Base-by-base conservation (phyloP, 64 coral and sea anemone genomes). In the Pocillopora verrucosa region DNA sequence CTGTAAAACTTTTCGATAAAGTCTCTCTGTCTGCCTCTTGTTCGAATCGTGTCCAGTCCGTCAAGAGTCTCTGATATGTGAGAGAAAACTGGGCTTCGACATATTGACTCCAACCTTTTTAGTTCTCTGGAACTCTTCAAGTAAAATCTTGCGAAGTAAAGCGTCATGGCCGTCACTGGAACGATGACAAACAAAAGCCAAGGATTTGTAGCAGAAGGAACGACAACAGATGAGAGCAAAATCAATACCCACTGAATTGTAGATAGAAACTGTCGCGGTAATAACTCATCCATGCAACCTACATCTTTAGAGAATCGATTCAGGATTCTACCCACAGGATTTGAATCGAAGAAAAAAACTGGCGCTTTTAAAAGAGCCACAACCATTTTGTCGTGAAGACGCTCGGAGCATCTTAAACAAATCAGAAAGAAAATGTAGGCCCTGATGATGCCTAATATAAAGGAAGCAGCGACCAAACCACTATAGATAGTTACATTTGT, bases 1-100 rank as follows among this genome's bases (percentile, higher is more conserved):
- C 35, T 92, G 59, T 86, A 92, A 10, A 92, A 77, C 25, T 26
- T 87, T 19, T 72, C 45, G 1, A 65, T 65, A 35, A 92, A 92
- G 15, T 76, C 34, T n/a, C 86, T 57, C 60, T 92, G 34, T 73
- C 76, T 92, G 0, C 64, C 13, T 26, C 63, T 26, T 17, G 80
- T 86, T 24, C 90, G 73, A n/a, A 92, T 79, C 58, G 74, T 86
- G 19, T 76, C 81, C 56, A 92, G 69, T 78, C 90, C 90, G 22
- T 86, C 90, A 7, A 92, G 16, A 6, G 90, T 92, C 45, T 92
- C 90, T 15, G 90, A 86, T 36, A 92, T 19, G 56, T 92, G 90
- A 6, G 90, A 86, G 30, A 86, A 92, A 14, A 92, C 80, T 65
- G 90, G 81, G 34, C 90, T 92, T 12, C 87, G 41, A 35, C 62